A percentile compares a stretch with the other conserved stretches of the same genome.
phyloP scores from a whole-genome alignment of 2,888 invertebrate species.

The Drosophila cyrtoloma region DNA sequence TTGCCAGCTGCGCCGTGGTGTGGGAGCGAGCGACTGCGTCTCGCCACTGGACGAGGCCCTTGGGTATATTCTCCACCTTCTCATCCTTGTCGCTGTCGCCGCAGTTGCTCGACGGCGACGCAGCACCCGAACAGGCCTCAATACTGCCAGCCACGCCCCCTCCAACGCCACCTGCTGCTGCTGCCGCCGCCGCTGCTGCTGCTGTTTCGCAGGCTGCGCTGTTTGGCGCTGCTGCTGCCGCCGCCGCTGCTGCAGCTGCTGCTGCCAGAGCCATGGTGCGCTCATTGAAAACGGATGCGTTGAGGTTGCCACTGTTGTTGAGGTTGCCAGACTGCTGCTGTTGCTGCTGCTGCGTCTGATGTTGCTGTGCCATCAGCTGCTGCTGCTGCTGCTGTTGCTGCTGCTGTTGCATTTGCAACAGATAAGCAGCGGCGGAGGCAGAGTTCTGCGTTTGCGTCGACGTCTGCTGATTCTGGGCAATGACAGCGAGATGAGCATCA shows the following conservation, averaged over 20 bases:
- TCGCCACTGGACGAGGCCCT: conserved; percentile 94
- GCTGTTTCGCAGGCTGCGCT: conserved; percentile 32
- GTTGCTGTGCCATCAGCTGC: conserved; percentile 73
- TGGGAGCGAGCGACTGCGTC: conserved; percentile 93
- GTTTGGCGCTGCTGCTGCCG: conserved; percentile 52
- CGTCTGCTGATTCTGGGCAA: conserved; percentile 86
- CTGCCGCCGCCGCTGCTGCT: conserved; percentile 26
- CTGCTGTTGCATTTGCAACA: conserved; percentile 81
- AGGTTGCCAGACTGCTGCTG: conserved; percentile 68
- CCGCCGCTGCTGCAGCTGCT: conserved; percentile 60
- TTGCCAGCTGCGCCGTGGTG: conserved; percentile 95
- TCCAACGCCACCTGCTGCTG: conserved; percentile 1
- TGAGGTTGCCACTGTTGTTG: conserved; percentile 63
- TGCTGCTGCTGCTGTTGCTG: conserved; percentile 80
- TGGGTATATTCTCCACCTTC: conserved; percentile 84
- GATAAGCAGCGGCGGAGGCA: conserved; percentile 84
- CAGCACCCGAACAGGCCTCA: conserved; percentile 80
- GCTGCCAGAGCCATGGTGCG: conserved; percentile 83
- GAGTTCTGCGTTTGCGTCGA: conserved; percentile 84
- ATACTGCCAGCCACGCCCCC: conserved; percentile 45
- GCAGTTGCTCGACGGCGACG: conserved; percentile 84
- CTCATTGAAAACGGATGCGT: conserved; percentile 78
- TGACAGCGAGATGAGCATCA: conserved; percentile 88
- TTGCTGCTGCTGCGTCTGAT: conserved; percentile 64
- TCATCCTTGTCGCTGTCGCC: conserved; percentile 85